These are phyloP conservation scores for Enteromius afrohamiltoni DNA, from an alignment of 2,797 vertebrate species.

Conservation along the genomic window DNA sequence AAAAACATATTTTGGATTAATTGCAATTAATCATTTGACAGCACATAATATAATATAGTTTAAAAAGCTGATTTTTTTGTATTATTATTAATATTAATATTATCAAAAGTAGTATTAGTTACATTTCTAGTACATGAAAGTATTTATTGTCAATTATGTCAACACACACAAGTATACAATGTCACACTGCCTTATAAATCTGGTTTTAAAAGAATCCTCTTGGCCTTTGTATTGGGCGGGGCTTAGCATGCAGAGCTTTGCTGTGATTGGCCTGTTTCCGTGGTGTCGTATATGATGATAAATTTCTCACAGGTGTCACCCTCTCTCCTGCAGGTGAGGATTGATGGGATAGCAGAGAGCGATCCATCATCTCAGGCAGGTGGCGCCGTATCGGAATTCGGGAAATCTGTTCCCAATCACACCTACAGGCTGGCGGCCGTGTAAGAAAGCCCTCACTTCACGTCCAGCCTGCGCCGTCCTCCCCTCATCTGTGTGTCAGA, in stretches of 20 bases:
- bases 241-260: conserved; percentile 69
- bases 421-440: conserved; percentile 86
- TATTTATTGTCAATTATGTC: conserved; percentile 20
- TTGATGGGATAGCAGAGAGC: conserved; percentile 91
- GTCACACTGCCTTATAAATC: conserved; percentile 70
- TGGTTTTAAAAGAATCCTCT: conserved; percentile 75
- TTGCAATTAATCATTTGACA: too few species aligned
- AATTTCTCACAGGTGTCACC: conserved; percentile 96
- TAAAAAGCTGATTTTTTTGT: too few species aligned
- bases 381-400: conserved; percentile 97
- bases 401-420: conserved; percentile 99
- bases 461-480: conserved; percentile 75
- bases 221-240: conserved; percentile 61
- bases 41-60: too few species aligned
- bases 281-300: conserved; percentile 87
- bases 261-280: conserved; percentile 72
- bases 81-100: not conserved
- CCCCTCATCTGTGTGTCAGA: conserved; percentile 91
- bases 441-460: conserved; percentile 61
- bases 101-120: not conserved
- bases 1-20: too few species aligned
- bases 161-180: conserved; percentile 18
- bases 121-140: not conserved
- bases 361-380: conserved; percentile 97
- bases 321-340: conserved; percentile 88